Conservation (phyloP, 2,888 invertebrate genomes). For the Cantharis rufa region DNA sequence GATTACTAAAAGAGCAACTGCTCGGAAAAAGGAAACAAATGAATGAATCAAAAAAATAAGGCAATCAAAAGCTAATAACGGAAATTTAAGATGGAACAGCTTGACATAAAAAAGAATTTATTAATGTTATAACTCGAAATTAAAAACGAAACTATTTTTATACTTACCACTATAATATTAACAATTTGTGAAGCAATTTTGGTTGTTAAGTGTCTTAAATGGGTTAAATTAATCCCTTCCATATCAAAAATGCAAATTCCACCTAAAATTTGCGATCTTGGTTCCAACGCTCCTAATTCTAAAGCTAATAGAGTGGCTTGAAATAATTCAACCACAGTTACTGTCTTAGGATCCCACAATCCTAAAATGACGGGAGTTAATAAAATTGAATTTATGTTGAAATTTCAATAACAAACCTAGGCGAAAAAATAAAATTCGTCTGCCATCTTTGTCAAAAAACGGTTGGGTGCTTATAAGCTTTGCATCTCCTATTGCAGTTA, state of each 20-base stretch:
- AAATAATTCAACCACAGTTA: conserved; percentile 71
- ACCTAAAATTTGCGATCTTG: conserved; percentile 74
- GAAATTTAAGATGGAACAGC: neutral
- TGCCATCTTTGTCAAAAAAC: conserved; percentile 74
- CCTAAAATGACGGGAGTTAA: conserved; percentile 54
- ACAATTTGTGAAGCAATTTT: conserved; percentile 69
- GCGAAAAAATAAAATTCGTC: conserved; percentile 73
- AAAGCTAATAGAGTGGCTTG: conserved; percentile 71
- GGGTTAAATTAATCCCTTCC: conserved; percentile 69
- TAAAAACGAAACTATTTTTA: neutral
- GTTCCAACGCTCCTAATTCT: conserved; percentile 76
- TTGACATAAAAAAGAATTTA: neutral
- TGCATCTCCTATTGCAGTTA: conserved; percentile 69
- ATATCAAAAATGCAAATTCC: conserved; percentile 79
- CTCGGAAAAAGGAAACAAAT: neutral
- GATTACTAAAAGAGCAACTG: neutral
- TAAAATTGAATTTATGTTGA: neutral
- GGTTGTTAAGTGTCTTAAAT: conserved; percentile 75
- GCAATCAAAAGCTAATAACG: neutral
- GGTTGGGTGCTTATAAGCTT: conserved; percentile 74
- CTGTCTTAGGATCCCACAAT: conserved; percentile 73
- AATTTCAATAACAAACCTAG: conserved; percentile 59
- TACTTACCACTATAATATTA: conserved; percentile 70
- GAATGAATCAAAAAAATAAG: neutral
- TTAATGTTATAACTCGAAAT: neutral